phyloP scores from a whole-genome alignment of 1,140 invertebrate genomes.

The Hylyphantes graminicola region DNA sequence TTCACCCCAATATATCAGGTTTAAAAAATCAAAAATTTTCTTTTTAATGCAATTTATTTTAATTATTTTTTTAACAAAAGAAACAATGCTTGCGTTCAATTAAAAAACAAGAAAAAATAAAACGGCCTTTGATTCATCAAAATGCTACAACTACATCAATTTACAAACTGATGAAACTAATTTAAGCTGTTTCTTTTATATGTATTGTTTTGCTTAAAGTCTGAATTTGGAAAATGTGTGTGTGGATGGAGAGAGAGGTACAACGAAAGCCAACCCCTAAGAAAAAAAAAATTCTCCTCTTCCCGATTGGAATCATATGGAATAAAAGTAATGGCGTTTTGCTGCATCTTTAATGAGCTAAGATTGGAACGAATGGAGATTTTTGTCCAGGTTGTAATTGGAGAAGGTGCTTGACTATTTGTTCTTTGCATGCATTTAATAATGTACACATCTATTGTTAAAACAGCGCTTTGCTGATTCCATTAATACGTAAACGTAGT shows the following conservation, averaged over 20 bases:
- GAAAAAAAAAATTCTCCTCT: conserved; percentile 43
- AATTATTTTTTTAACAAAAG: no score
- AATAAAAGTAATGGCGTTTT: conserved; percentile 34
- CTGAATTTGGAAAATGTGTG: background rate
- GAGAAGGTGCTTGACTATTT: conserved; percentile 3
- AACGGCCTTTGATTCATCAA: no score
- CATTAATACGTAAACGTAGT: no score
- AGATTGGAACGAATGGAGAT: conserved; percentile 8
- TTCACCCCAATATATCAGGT: no score
- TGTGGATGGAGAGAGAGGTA: no score
- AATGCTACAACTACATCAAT: no score
- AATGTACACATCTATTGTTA: conserved; percentile 7
- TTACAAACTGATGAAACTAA: no score
- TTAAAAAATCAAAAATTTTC: no score
- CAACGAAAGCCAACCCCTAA: background rate
- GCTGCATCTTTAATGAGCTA: conserved; percentile 34
- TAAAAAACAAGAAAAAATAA: no score
- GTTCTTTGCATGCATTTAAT: background rate
- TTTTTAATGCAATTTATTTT: no score
- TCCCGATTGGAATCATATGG: conserved; percentile 36
- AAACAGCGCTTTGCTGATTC: background rate
- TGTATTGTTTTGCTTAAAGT: background rate
- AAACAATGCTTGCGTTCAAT: no score
- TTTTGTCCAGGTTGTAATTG: conserved; percentile 36
- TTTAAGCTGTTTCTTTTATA: no score